Evolutionary conservation across 2,888 invertebrate species (phyloP), one percentile per base, ranked within the genome.

Genomic region (Linnaemya tessellans): DNA sequence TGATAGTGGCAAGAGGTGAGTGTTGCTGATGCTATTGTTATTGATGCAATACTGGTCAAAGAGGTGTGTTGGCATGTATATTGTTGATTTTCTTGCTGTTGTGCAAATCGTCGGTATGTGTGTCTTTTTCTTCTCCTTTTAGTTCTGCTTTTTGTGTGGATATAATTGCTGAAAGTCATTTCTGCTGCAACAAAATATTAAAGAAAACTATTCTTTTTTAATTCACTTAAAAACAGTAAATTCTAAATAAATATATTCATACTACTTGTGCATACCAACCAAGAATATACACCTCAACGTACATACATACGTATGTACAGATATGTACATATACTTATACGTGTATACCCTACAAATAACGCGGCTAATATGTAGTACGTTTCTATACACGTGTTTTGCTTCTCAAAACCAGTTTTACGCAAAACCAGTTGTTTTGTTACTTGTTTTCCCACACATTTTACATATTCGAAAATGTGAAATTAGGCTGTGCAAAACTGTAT

Each of bases 131-230:
- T 87, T 86, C 80, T 89, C 84, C 84, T 84, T 87, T 67, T 85
- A 75, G 43, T 86, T 62, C 41, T 85, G 74, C 3, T 60, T 49
- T 25, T 80, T 77, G 58, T 87, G 86, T 79, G 80, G 73, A 49
- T 84, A 71, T 51, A 80, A 64, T 80, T 83, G 56, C 58, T 91
- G 90, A 90, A 92, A 91, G 91, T 90, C 91, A 91, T 91, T 90
- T 91, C 90, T 91, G 88, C 67, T 90, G 90, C 67, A 78, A 86
- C 84, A n/a, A 84, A 22, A 82, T 81, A 73, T 77, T 68, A 51
- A 43, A 74, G 74, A 43, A 58, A 58, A 35, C 49, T 35, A 54
- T 38, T 38, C 3, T 1, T 54, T 54, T 41, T 62, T 11, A 22
- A 11, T 54, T 7, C 15, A 22, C 62, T n/a, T 13, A 56, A 20